phyloP scores from a whole-genome alignment of 2,113 vertebrate species.

The Mionectes macconnelli region DNA sequence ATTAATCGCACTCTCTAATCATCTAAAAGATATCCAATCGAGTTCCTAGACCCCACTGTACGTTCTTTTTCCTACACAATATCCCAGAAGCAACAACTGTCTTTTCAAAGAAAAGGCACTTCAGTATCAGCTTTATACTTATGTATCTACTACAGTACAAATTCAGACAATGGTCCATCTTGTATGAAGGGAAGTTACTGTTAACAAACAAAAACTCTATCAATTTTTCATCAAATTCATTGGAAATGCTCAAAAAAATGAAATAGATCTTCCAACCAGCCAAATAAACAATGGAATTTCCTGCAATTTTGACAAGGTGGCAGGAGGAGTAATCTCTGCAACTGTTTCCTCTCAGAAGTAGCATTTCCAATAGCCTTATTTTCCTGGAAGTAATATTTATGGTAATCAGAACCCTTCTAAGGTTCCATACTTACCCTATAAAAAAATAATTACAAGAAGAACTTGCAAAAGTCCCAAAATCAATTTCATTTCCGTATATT shows the following conservation, averaged over 20 bases:
- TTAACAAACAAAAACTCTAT: neutral
- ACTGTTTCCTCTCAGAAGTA: neutral
- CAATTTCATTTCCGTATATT: neutral
- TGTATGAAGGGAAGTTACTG: neutral
- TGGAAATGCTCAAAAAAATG: neutral
- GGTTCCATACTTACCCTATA: neutral
- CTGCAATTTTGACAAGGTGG: neutral
- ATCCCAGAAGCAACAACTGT: neutral
- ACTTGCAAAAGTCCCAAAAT: neutral
- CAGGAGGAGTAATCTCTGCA: neutral
- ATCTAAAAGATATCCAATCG: neutral
- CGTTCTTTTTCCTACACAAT: neutral
- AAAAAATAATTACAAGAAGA: neutral
- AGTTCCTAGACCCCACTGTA: neutral
- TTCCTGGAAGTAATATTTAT: neutral
- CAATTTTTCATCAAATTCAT: neutral
- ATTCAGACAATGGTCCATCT: neutral
- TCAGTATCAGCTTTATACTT: neutral
- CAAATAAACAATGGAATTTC: neutral
- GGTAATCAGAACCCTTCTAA: neutral
- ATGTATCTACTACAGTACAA: neutral
- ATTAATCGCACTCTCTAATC: neutral
- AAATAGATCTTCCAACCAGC: neutral
- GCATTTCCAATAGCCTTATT: neutral
- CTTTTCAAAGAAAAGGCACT: neutral